Base-by-base conservation (phyloP, 2,797 vertebrate species). In the Urophycis tenuis region DNA sequence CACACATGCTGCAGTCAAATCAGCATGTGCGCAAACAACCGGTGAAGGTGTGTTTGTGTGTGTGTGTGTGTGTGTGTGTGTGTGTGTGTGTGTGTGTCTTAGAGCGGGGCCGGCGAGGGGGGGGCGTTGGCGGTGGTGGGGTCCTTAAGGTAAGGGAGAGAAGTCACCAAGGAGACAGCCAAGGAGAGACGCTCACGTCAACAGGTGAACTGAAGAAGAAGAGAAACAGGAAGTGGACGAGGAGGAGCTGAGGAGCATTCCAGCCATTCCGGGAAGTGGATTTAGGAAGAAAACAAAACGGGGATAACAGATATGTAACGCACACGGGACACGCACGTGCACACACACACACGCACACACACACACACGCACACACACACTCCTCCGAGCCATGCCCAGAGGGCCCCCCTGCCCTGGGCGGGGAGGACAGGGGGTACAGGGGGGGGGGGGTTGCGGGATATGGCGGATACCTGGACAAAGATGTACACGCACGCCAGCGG, bases 381-480 rank as follows among this genome's bases (percentile, higher is more conserved):
- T 19, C 19, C 19, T 53, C 45, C 45, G 39, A 41, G 39, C 39
- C 14, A 3, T 53, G 45, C 45, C 45, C 19, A 19, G 19, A 7
- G 1, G 1, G 19, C 15, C 45, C 5, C 45, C 45, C 45, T 49
- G 53, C 53, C n/a, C 22, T 25, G n/a, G 77, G 31, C 10, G 35
- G 25, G 67, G 34, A 25, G n/a, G 22, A n/a, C n/a, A n/a, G 22
- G 19, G 49, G 19, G 49, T 19, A 6, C 5, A 6, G 49, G 29
- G 32, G 49, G 6, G 1, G 31, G 5, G 33, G 25, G 41, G 41
- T 70, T 33, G 19, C 15, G 17, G 49, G 17, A 19, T 19, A 19
- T 3, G 49, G 22, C 41, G 72, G 75, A 77, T 93, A 99, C 97
- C 97, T 99, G 98, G 22, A 95, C 95, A 82, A 96, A 94, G 91